Evolutionary conservation across 1,140 invertebrate genomes (phyloP).

Genomic region (Lordiphosa mommai): DNA sequence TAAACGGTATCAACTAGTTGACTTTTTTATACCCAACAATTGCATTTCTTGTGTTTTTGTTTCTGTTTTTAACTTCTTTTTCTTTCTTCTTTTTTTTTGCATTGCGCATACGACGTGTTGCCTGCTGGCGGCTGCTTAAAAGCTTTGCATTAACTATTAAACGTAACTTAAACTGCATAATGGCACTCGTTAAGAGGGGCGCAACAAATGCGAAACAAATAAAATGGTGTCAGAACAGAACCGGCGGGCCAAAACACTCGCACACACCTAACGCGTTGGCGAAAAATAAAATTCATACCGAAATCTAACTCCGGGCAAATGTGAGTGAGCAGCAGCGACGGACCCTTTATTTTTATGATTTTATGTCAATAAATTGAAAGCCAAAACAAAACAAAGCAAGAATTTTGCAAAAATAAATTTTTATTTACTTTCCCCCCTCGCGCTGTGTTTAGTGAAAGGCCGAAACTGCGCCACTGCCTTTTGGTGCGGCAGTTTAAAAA

Average conservation of each 20-base stretch:
- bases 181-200: constrained; percentile 25
- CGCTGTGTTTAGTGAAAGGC: constrained; percentile 7
- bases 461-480: not conserved
- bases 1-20: no score
- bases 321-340: constrained; percentile 21
- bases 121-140: constrained; percentile 62
- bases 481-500: constrained; percentile 49
- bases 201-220: constrained; percentile 55
- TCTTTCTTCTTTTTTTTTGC: constrained; percentile 10
- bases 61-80: constrained; percentile 6
- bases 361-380: constrained; percentile 46
- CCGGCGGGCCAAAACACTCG: constrained; percentile 25
- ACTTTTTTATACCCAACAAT: not conserved
- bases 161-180: constrained; percentile 73
- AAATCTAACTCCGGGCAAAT: constrained; percentile 38
- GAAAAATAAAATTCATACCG: constrained; percentile 3
- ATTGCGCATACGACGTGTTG: constrained; percentile 39
- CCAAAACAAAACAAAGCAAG: not conserved
- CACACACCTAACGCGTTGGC: no score
- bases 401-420: constrained; percentile 56
- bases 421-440: constrained; percentile 15
- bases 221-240: constrained; percentile 59
- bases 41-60: not conserved
- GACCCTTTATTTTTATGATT: constrained; percentile 33
- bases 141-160: constrained; percentile 75